Conservation (phyloP, 2,797 vertebrate species). For the Cyprinodon diabolis region DNA sequence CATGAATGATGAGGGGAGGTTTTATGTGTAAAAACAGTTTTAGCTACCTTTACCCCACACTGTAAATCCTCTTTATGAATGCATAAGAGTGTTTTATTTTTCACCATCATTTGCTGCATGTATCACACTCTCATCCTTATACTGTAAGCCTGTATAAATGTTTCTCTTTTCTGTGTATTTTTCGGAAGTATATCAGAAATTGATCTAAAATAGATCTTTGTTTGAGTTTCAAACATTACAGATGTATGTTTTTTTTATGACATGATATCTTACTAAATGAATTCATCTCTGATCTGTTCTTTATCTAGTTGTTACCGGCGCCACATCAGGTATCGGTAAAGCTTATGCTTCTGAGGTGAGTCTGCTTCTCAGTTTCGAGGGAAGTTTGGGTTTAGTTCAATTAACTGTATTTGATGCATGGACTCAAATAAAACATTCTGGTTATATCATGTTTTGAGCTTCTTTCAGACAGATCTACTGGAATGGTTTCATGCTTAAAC, state of each 20-base stretch:
- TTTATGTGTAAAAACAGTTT: too few relatives aligned
- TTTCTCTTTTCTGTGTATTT: constrained; percentile 25
- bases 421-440: not conserved
- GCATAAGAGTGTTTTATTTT: too few relatives aligned
- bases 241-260: not conserved
- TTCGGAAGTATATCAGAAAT: too few relatives aligned
- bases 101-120: too few relatives aligned
- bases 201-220: too few relatives aligned
- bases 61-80: too few relatives aligned
- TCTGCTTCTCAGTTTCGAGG: not conserved
- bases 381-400: not conserved
- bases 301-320: constrained; percentile 83
- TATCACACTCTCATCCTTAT: too few relatives aligned
- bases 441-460: not conserved
- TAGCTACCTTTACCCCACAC: too few relatives aligned
- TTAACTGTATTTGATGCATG: not conserved
- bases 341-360: constrained; percentile 83
- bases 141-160: constrained; percentile 6
- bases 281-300: constrained; percentile 17
- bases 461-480: not conserved
- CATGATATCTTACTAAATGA: not conserved
- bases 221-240: too few relatives aligned
- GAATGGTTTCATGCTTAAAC: not conserved
- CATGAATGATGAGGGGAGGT: too few relatives aligned
- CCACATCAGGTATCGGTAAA: constrained; percentile 83